phyloP scores from a whole-genome alignment of 2,888 invertebrate genomes.

The Artemia sp. region DNA sequence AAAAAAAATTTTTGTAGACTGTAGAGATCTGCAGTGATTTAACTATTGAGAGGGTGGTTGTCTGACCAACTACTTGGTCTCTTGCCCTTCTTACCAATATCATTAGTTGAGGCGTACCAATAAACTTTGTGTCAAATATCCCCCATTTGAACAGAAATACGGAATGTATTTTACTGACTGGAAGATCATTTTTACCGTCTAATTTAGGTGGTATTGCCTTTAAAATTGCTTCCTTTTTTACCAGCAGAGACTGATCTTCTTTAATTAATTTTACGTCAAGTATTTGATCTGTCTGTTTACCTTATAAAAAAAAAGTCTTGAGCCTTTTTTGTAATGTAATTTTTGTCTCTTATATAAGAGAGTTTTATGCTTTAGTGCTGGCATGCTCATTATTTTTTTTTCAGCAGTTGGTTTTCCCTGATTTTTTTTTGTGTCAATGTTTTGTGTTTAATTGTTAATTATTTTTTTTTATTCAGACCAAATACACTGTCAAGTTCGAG shows the following conservation, averaged over 20 bases:
- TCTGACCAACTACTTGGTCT: no score
- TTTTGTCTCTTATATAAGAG: no score
- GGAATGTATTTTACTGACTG: no score
- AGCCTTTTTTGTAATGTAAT: neutral
- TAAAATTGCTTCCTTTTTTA: neutral
- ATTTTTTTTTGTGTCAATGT: constrained; percentile 16
- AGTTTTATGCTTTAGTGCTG: neutral
- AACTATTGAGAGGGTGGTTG: no score
- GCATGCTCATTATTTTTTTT: neutral
- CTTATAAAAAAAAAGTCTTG: neutral
- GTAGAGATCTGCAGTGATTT: no score
- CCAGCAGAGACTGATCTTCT: neutral
- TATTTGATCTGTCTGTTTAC: neutral
- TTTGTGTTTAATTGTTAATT: neutral
- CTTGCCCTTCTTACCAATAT: no score
- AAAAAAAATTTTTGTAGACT: no score
- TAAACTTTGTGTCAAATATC: no score
- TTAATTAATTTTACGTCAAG: constrained; percentile 3
- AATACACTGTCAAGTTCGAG: constrained; percentile 88
- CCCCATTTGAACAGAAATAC: no score
- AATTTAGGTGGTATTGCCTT: neutral
- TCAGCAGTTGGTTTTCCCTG: neutral
- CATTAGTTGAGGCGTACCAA: no score
- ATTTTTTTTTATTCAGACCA: constrained; percentile 39
- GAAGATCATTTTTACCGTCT: no score